Base-by-base conservation (phyloP, 2,113 vertebrate genomes). In the Thomomys bottae region DNA sequence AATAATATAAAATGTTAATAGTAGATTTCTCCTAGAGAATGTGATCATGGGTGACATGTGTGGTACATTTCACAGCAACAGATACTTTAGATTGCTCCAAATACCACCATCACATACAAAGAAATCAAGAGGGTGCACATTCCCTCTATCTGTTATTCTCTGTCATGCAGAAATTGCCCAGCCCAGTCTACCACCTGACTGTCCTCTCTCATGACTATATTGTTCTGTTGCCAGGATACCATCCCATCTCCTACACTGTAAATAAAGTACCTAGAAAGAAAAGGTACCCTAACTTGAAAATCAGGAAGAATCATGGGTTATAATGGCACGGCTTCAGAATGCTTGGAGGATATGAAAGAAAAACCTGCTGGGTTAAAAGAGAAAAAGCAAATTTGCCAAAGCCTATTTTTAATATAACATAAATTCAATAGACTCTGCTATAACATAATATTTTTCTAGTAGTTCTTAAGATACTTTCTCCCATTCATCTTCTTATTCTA, bases 1-100 rank as follows among this genome's bases (percentile, higher is more conserved):
- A 85, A 73, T 68, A 84, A 63, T 93, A 61, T 30, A 81, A 72
- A 88, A 88, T 54, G 36, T 83, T 59, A 86, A 20, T 23, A 14
- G 23, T 57, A 45, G 12, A 32, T 63, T 63, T 85, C 66, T 92
- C 36, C 54, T 66, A 4, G 45, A 36, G 14, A 70, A 11, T 70
- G 24, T 66, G 64, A 79, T 61, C 45, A 40, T 81, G 24, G 28
- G 9, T 78, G 11, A 38, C 14, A 49, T 3, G 2, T 75, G 57
- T 2, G 59, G 36, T 28, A 76, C 32, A 24, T 66, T 57, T 28
- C 40, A 67, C 68, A 78, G 28, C 32, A 78, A 59, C 40, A 68
- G 61, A 15, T 67, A 59, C 14, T 81, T 72, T 54, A 84, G 54
- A 94, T 36, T 24, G 18, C 0, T 54, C 21, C n/a, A n/a, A 63